Base-by-base conservation (phyloP, 2,797 vertebrate genomes). In the Scarus forsteni region DNA sequence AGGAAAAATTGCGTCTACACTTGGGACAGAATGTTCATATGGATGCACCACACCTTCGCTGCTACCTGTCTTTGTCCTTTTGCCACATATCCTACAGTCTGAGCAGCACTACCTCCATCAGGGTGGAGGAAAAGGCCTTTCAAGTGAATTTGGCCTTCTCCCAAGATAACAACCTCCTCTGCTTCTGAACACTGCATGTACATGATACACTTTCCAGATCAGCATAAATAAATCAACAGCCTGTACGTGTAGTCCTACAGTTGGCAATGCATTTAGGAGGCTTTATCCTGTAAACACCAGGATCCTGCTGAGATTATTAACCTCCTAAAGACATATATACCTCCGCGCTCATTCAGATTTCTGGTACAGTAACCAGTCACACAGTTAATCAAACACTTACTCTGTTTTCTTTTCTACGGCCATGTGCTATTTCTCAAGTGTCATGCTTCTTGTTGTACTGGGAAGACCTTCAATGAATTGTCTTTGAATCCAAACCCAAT, bases 401-500 rank as follows among this genome's bases (percentile, higher is more conserved):
- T 74, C 39, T 87, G 70, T 77, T 56, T 66, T 83, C 70, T 77
- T 80, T 73, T 72, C 70, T 60, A 56, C n/a, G 73, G 75, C 70
- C 71, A 73, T 74, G 49, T 67, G 71, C 57, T 40, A 49, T 79
- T 86, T 84, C 67, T 66, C 83, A 85, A 66, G 86, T 54, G 15
- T 71, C 48, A 19, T 64, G 62, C 74, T 19, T 86, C 66, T 83
- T 80, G 77, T 85, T 90, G 84, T 71, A 77, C 77, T 78, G 80
- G 80, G 83, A 88, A 83, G 84, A 81, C 84, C 83, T 84, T 91
- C 79, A 80, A 46, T 12, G 36, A 69, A 66, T 65, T 36, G 57
- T 79, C 85, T 92, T 91, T 92, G 83, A 91, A 92, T 73, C 80
- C 66, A 77, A 86, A 78, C 88, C 89, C 89, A 90, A 88, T 83